These are phyloP conservation scores for Peromyscus polionotus DNA, from an alignment of 2,113 vertebrate genomes.

Conservation along the genomic window DNA sequence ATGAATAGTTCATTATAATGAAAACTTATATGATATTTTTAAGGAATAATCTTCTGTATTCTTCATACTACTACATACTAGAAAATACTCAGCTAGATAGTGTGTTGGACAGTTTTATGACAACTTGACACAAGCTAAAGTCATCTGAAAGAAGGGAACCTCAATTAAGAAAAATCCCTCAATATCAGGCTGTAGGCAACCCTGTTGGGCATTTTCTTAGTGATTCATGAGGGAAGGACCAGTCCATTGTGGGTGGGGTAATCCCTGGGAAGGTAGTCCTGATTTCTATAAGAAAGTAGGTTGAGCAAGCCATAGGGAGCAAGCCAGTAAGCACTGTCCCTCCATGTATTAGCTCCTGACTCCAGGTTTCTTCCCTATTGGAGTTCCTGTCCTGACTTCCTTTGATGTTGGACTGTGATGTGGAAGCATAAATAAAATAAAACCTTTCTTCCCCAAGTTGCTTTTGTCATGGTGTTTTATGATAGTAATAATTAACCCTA, in stretches of 20 bases:
- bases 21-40: not conserved
- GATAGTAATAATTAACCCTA: not conserved
- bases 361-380: not conserved
- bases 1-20: not conserved
- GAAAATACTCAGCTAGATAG: conserved; percentile 21
- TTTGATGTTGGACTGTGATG: not conserved
- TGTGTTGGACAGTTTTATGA: not conserved
- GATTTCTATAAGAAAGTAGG: not conserved
- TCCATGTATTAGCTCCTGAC: not conserved
- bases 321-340: not conserved
- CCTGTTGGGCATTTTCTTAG: not conserved
- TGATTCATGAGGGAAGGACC: not conserved
- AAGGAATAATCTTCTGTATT: not conserved
- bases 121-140: not conserved
- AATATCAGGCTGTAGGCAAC: not conserved
- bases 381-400: not conserved
- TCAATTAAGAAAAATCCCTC: not conserved
- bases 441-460: not conserved
- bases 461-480: not conserved
- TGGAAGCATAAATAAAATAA: not conserved
- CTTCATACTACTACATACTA: not conserved
- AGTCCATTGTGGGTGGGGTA: not conserved
- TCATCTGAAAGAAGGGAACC: not conserved
- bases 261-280: not conserved
- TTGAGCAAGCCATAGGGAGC: not conserved